Evolutionary conservation across 2,113 vertebrate genomes (phyloP), one percentile per base, ranked within the genome.

Genomic region (Catagonus wagneri): DNA sequence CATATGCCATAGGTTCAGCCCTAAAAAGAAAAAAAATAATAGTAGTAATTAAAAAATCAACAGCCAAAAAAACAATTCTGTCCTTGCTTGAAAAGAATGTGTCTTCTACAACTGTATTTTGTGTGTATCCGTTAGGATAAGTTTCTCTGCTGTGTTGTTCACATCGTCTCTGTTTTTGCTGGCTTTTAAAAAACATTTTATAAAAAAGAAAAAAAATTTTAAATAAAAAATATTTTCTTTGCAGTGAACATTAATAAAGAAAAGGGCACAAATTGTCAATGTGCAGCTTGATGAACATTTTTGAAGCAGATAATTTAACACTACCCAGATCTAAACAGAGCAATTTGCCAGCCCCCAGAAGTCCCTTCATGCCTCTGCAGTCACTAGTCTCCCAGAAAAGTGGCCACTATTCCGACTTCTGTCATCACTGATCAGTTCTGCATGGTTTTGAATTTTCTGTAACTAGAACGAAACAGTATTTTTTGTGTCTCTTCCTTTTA

Each of bases 401-500:
- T 84, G 25, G 19, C 56, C 20, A 3, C 50, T 76, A 52, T 71
- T 69, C 36, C 76, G 61, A 75, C 14, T 69, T 54, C 14, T 69
- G 10, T 60, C 39, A 58, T 19, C 15, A 4, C 79, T 78, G 50
- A 90, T 79, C 25, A 61, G n/a, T 90, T 90, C 68, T 83, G 60
- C 34, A 36, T 94, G 69, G 19, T 89, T 89, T 95, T 84, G 71
- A 69, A 68, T 1, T 52, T 88, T 61, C 39, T 94, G 1, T 75
- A 50, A 66, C 23, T 83, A 27, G 29, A 83, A 94, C 58, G 83
- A 89, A n/a, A 16, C n/a, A 58, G 23, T 50, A 34, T 76, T 89
- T 65, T 88, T 89, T 74, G 15, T n/a, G 14, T 85, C 32, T 85
- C 4, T 86, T 90, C 90, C 39, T 84, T 84, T 90, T 19, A 61